These are phyloP conservation scores for Paratilapia polleni DNA, from an alignment of 2,113 vertebrate genomes.

Conservation along the genomic window DNA sequence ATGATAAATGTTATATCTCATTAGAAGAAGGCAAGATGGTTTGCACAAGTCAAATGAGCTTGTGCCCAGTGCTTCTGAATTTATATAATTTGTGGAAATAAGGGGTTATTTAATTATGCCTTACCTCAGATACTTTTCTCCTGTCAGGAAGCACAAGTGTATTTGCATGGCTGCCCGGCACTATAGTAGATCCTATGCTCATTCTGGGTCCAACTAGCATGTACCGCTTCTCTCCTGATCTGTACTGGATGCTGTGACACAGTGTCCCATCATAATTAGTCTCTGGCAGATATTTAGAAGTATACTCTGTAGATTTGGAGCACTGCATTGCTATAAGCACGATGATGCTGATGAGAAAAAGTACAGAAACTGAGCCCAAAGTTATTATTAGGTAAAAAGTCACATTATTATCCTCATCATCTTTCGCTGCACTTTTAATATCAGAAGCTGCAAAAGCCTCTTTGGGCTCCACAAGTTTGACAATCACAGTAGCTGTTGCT, in stretches of 20 bases:
- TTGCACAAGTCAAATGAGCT: neutral
- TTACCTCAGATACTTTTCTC: conserved; percentile 51
- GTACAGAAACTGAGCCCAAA: rapidly evolving
- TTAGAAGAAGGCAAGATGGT: too few species aligned
- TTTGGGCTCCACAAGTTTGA: neutral
- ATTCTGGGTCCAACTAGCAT: conserved; percentile 56
- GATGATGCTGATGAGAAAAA: rapidly evolving
- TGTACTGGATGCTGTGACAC: conserved; percentile 53
- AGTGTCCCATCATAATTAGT: conserved; percentile 40
- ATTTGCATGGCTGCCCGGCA: conserved; percentile 65
- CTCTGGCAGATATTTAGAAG: conserved; percentile 33
- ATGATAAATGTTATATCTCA: neutral
- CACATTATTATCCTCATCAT: rapidly evolving
- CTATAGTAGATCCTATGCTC: conserved; percentile 64
- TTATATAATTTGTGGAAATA: neutral
- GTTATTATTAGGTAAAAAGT: neutral
- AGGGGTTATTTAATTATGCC: neutral
- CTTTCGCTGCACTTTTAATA: neutral
- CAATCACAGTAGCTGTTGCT: neutral
- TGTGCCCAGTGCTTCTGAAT: neutral
- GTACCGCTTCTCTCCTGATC: conserved; percentile 46
- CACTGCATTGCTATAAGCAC: neutral
- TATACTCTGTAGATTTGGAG: neutral
- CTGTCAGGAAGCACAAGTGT: conserved; percentile 58
- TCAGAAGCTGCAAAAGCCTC: neutral